Base-by-base conservation (phyloP, 2,113 vertebrate species). In the Lota lota region DNA sequence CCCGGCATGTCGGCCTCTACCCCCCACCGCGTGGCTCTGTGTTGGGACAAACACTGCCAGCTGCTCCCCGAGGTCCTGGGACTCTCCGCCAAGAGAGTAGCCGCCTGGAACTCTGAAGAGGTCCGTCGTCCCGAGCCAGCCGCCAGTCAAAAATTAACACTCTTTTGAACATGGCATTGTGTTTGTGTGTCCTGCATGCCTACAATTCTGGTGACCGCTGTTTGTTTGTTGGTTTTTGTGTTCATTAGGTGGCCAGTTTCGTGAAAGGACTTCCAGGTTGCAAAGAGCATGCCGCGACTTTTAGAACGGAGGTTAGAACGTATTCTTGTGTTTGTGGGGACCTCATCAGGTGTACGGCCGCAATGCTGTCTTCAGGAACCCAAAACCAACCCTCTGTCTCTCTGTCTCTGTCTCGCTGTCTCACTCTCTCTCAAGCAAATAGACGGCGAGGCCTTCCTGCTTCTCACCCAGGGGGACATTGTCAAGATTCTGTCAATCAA, bases 401-500 rank as follows among this genome's bases (percentile, higher is more conserved):
- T 47, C 10, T 47, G 6, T 14, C 40, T 47, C 10, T 6, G 3
- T 47, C 40, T 47, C 10, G 1, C 7, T 47, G 1, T 47, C 22
- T 8, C 22, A 54, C 61, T 64, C 66, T 66, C 22, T 57, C 28
- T 70, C 0, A 68, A 99, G 96, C 95, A 95, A 87, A 97, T 97
- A 1, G 94, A 97, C 0, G 94, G 96, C 0, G 95, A 95, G 82
- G 93, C 95, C 57, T 97, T 99, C 83, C 92, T 98, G 64, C 93
- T 98, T 22, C 94, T 97, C 67, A 97, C 95, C n/a, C 95, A 96
- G 80, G 87, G 75, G 0, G 97, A 98, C 90, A 94, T 96, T 0
- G 92, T 97, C 57, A 96, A 97, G 90, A 96, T 98, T 67, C 92
- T 98, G 72, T 92, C 92, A 68, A 94, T 97, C 85, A 96, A 98